Conservation (phyloP, 2,113 vertebrate genomes). For the Myotis brandtii region DNA sequence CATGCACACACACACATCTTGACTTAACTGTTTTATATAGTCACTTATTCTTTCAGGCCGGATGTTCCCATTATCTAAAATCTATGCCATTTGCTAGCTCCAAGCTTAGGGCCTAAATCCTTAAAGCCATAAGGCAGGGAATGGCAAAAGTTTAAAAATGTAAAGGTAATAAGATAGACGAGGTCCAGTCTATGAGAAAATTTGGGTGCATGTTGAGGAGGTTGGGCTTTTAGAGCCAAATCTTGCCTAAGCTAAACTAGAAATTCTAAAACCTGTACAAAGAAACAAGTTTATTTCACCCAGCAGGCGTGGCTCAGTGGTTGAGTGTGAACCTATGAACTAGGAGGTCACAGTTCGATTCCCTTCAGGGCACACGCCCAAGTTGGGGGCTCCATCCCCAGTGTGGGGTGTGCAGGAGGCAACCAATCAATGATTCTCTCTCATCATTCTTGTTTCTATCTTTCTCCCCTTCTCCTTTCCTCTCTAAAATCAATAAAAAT, state of each 20-base stretch:
- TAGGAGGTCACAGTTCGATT: too few relatives aligned
- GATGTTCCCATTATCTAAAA: conserved; percentile 2
- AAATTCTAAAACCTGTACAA: conserved; percentile 29
- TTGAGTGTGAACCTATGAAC: too few relatives aligned
- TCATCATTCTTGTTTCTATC: too few relatives aligned
- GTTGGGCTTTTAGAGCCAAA: background rate
- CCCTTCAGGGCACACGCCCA: too few relatives aligned
- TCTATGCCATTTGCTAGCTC: background rate
- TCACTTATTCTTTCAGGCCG: background rate
- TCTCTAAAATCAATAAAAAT: too few relatives aligned
- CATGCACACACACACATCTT: background rate
- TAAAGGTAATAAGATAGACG: background rate
- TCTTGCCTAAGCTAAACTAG: background rate
- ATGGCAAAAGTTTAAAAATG: background rate
- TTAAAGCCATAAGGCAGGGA: background rate
- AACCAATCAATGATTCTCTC: too few relatives aligned
- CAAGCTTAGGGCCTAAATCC: background rate
- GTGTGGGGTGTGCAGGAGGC: too few relatives aligned
- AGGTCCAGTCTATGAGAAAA: background rate
- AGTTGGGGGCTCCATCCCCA: too few relatives aligned
- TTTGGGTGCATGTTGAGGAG: background rate
- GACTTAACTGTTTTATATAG: background rate
- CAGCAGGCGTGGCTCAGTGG: too few relatives aligned
- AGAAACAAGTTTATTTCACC: conserved; percentile 6
- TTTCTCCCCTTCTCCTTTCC: too few relatives aligned